Evolutionary conservation across 2,797 vertebrate genomes (phyloP).

Genomic region (Novumbra hubbsi): DNA sequence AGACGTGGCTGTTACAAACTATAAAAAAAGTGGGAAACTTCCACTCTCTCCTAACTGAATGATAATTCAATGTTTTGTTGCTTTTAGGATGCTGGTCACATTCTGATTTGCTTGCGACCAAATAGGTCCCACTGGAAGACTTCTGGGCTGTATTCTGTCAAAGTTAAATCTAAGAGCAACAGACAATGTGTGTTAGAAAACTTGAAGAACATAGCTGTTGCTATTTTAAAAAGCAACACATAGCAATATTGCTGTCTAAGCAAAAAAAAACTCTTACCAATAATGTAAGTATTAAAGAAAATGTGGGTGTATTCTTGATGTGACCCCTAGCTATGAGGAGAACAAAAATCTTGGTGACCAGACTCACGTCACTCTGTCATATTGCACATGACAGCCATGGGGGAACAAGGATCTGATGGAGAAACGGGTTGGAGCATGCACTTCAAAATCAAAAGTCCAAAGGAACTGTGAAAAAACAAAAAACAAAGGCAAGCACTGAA

Average conservation of each 20-base stretch:
- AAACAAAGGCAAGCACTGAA: constrained; percentile 49
- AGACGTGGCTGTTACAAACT: neutral
- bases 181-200: neutral
- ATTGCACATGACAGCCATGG: constrained; percentile 49
- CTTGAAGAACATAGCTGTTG: neutral
- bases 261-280: neutral
- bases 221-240: neutral
- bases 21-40: neutral
- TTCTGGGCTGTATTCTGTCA: neutral
- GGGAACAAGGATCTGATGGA: constrained; percentile 64
- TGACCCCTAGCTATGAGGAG: constrained; percentile 1
- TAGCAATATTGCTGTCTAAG: neutral
- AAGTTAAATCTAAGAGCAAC: neutral
- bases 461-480: constrained; percentile 71
- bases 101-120: neutral
- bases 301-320: neutral
- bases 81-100: neutral
- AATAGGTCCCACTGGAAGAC: neutral
- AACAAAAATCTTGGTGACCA: constrained; percentile 17
- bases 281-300: neutral
- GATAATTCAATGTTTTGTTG: neutral
- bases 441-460: constrained; percentile 79
- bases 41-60: neutral
- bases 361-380: constrained; percentile 69
- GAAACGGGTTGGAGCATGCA: constrained; percentile 72